Base-by-base conservation (phyloP, 2,888 invertebrate species). In the Unio pictorum region DNA sequence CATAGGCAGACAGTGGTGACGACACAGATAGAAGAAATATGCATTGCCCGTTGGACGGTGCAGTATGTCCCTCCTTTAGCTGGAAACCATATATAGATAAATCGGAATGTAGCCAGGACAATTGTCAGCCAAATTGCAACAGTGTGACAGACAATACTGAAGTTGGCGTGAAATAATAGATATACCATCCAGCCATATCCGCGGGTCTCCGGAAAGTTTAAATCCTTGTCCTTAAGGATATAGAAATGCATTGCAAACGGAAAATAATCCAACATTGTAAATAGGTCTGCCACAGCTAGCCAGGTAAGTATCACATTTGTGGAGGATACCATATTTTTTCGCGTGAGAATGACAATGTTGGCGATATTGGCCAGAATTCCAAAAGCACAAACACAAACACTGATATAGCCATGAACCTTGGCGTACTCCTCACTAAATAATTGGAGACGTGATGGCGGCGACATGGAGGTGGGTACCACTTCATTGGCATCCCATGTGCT, bases 71-170 rank as follows among this genome's bases (percentile, higher is more conserved):
- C 93, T 86, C 95, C 96, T 82, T 92, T 93, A 79, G 95, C 95
- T 0, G 96, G 96, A 89, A 93, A 93, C 0, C 94, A 95, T 69
- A 91, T 91, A 76, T 89, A 91, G n/a, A 91, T 82, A 88, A 95
- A 97, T 6, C 98, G 92, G 95, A 98, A 98, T 17, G 97, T 94
- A 0, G 98, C 98, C 73, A 98, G 90, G 0, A 95, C 95, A 3
- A 98, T 95, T 0, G 98, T 98, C 81, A 98, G 90, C 93, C 96
- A 97, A 80, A 97, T 97, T 2, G 97, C 96, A 76, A 97, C 95
- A 1, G 97, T 97, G 89, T 96, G 96, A 78, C 95, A 92, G 63
- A 95, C 93, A 90, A 97, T 96, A 34, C 95, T 94, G 89, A 96
- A 96, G 86, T 95, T 94, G 54, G 95, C 95, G 90, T 97, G 97